Evolutionary conservation across 2,797 vertebrate species (phyloP).

Genomic region (Chiloscyllium punctatum): DNA sequence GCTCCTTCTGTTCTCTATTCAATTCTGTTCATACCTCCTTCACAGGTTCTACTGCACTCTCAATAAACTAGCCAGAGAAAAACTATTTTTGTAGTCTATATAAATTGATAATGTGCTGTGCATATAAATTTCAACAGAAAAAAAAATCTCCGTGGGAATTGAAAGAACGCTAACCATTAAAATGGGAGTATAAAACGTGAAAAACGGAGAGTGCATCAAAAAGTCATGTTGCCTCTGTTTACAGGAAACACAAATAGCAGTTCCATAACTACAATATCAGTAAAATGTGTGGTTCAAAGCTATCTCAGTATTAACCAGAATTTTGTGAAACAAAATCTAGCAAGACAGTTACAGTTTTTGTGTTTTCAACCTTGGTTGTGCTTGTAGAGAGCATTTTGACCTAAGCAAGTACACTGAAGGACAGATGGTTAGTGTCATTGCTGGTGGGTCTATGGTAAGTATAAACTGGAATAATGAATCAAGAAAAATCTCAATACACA

Average conservation of each 20-base stretch:
- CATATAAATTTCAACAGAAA: not conserved
- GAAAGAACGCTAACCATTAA: not conserved
- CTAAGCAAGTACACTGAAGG: not conserved
- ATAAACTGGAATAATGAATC: not conserved
- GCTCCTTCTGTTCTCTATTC: not conserved
- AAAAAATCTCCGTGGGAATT: not conserved
- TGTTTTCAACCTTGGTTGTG: not conserved
- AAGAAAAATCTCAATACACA: not conserved
- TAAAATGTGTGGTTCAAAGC: not conserved
- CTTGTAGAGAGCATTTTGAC: not conserved
- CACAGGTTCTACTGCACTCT: not conserved
- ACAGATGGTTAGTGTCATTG: not conserved
- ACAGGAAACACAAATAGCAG: not conserved
- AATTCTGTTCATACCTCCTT: not conserved
- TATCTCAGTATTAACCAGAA: not conserved
- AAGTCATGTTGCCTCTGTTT: not conserved
- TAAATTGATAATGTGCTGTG: not conserved
- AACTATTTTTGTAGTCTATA: not conserved
- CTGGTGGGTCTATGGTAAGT: not conserved
- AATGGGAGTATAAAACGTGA: not conserved
- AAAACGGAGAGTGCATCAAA: not conserved
- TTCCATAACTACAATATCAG: not conserved
- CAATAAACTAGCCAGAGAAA: not conserved
- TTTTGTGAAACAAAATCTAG: not conserved
- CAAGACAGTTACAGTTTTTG: not conserved